A percentile compares a stretch with the other conserved stretches of the same genome.
Conservation (phyloP, 1,140 invertebrate genomes). For the Calliphora vicina region DNA sequence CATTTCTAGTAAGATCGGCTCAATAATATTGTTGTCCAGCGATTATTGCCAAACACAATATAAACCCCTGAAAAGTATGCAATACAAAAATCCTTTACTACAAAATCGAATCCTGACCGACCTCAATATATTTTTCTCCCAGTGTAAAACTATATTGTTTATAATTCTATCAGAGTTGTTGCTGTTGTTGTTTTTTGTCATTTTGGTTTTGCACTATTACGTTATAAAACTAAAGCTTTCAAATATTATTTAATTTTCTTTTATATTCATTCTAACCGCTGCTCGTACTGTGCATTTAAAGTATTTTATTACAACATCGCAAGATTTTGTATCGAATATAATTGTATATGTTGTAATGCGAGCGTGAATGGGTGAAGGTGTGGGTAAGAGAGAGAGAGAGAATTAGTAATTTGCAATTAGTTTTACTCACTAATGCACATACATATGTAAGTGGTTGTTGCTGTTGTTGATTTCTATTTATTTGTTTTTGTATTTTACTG, state of each 20-base stretch:
- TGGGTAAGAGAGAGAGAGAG: background rate
- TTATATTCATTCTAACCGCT: background rate
- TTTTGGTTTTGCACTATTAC: background rate
- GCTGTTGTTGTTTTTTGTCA: background rate
- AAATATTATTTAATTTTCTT: constrained; percentile 18
- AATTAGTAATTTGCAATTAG: background rate
- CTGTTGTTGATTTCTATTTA: background rate
- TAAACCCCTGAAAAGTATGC: no score
- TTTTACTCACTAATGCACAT: background rate
- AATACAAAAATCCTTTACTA: no score
- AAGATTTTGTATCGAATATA: background rate
- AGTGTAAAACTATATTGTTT: background rate
- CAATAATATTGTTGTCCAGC: no score
- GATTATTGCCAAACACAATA: no score
- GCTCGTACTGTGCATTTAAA: background rate
- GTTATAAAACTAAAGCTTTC: constrained; percentile 6
- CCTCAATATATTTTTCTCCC: background rate
- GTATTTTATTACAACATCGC: background rate
- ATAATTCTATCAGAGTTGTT: background rate
- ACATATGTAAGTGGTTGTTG: background rate
- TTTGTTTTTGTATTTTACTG: no score
- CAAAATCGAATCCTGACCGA: background rate
- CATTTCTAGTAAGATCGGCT: no score
- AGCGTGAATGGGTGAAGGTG: background rate
- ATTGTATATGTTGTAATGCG: background rate